Evolutionary conservation across 1,140 invertebrate species (phyloP), one percentile per base, ranked within the genome.

Genomic region (Melanaphis sacchari): DNA sequence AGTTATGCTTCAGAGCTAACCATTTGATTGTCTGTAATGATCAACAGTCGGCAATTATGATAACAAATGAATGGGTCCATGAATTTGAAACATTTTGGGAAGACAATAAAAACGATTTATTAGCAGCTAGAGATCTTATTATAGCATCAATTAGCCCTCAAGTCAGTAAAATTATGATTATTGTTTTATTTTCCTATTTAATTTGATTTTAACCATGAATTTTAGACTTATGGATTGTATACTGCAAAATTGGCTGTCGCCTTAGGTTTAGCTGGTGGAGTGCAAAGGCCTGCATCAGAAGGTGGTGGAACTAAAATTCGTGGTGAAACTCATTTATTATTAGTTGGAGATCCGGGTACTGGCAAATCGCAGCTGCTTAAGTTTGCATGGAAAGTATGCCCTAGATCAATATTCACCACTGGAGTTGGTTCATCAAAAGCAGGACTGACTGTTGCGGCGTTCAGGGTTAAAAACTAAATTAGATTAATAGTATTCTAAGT

Each of bases 321-420:
- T 94, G 98, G 97, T 21, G 97, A 98, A 94, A 97, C 97, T 21
- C 98, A 99, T 96, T 95, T 99, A 94, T 95, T 99, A 90, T 95
- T 99, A 22, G 97, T 99, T 82, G 98, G 98, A 59, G 98, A 99
- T 96, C 98, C 98, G 94, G 98, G 98, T 94, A 97, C 97, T 36
- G 98, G 97, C 36, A 99, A 99, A 95, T 99, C 98, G 0, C 97
- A 99, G 95, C 96, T 99, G 87, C 95, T 99, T 88, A 97, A 97
- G 94, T 97, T 97, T 94, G 97, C 97, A 2, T 96, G 97, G 5
- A 97, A 97, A 95, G 95, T 99, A 76, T 97, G 96, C 46, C 96
- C 97, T 0, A 95, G 98, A 31, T 97, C 98, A 21, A 97, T 99
- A 18, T 95, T 98, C 90, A 99, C 98, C 6, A 98, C 98, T 31